phyloP scores from a whole-genome alignment of 2,888 invertebrate genomes.

The Stenchaetothrips biformis region DNA sequence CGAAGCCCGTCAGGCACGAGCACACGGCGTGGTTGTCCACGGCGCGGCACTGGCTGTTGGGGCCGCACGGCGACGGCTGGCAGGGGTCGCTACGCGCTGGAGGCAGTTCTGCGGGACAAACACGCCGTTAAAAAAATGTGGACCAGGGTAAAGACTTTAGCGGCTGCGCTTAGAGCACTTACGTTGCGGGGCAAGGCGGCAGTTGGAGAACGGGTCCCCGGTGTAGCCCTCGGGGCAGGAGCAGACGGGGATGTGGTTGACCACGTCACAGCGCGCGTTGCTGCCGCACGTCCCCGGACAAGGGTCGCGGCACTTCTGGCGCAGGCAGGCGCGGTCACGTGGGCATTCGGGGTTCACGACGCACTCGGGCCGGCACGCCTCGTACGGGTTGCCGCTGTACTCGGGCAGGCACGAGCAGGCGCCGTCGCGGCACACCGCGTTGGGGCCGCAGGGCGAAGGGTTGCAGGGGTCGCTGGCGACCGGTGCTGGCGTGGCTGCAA shows the following conservation, averaged over 20 bases:
- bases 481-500: slow-evolving; percentile 42
- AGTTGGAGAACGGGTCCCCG: slow-evolving; percentile 49
- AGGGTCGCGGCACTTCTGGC: slow-evolving; percentile 47
- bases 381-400: slow-evolving; percentile 47
- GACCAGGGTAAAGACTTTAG: too few relatives aligned
- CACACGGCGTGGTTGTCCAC: slow-evolving; percentile 47
- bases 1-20: slow-evolving; percentile 48
- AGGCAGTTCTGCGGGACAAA: slow-evolving; percentile 30
- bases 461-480: slow-evolving; percentile 42
- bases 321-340: slow-evolving; percentile 44
- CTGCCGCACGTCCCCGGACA: slow-evolving; percentile 47
- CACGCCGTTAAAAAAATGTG: too few relatives aligned
- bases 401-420: slow-evolving; percentile 44
- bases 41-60: slow-evolving; percentile 47
- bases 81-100: slow-evolving; percentile 43
- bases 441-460: slow-evolving; percentile 56
- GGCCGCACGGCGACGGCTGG: slow-evolving; percentile 47
- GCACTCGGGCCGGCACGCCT: slow-evolving; percentile 48
- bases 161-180: not conserved
- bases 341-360: slow-evolving; percentile 46
- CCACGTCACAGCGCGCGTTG: slow-evolving; percentile 46
- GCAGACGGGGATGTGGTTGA: slow-evolving; percentile 48
- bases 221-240: slow-evolving; percentile 45
- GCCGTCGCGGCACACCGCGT: slow-evolving; percentile 45
- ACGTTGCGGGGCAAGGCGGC: slow-evolving; percentile 43